phyloP scores from a whole-genome alignment of 2,888 invertebrate species.

The Petrophora chlorosata region DNA sequence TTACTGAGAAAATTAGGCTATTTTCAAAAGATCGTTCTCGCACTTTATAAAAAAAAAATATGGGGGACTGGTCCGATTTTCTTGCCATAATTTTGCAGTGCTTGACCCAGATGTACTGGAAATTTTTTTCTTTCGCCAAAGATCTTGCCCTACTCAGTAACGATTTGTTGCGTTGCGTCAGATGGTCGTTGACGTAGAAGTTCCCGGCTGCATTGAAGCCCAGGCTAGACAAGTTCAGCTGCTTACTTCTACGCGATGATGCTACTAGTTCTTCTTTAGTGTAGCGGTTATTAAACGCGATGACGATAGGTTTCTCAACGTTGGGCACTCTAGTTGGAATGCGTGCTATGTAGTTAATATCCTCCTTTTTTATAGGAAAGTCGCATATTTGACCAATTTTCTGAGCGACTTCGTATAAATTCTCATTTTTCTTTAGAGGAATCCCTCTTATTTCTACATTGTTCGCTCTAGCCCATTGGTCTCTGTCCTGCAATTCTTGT shows the following conservation, averaged over 20 bases:
- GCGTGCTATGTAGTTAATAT: no score
- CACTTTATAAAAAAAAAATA: neutral
- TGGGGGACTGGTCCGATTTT: neutral
- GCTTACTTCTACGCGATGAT: neutral
- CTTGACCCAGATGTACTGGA: neutral
- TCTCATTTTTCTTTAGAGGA: conserved; percentile 2
- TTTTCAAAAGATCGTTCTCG: neutral
- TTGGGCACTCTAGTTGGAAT: neutral
- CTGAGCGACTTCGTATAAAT: neutral
- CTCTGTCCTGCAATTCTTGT: neutral
- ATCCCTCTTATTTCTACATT: conserved; percentile 1
- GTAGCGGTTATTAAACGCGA: neutral
- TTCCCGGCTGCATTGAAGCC: neutral
- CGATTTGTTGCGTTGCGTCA: neutral
- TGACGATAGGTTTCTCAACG: neutral
- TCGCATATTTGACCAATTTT: no score
- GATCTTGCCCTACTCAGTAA: neutral
- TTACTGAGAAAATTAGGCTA: neutral
- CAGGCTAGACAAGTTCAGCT: neutral
- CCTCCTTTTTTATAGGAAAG: no score
- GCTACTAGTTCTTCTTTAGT: neutral
- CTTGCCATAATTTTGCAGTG: neutral
- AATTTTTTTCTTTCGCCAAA: neutral
- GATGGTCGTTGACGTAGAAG: neutral
- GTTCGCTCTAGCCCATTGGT: conserved; percentile 6